phyloP scores from a whole-genome alignment of 2,797 vertebrate genomes.

The Arctocebus calabarensis region DNA sequence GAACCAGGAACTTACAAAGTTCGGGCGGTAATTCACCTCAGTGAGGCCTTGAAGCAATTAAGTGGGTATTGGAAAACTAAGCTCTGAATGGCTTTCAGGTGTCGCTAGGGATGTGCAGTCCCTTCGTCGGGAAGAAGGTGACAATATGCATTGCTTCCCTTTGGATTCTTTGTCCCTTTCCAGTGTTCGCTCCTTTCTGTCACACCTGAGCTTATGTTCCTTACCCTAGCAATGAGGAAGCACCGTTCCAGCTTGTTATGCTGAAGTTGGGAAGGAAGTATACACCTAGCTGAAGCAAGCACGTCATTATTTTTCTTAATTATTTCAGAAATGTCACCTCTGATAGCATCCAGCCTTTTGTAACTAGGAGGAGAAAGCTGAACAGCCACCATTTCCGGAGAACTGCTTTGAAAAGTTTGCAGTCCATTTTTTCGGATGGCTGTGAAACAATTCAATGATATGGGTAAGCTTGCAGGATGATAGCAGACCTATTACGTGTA shows the following conservation, averaged over 20 bases:
- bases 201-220: conserved; percentile 74
- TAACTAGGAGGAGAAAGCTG: conserved; percentile 75
- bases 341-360: conserved; percentile 57
- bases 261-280: conserved; percentile 58
- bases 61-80: conserved; percentile 76
- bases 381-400: conserved; percentile 75
- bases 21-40: conserved; percentile 74
- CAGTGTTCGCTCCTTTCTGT: conserved; percentile 69
- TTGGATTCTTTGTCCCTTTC: conserved; percentile 71
- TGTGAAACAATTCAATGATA: conserved; percentile 81
- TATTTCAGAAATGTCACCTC: conserved; percentile 77
- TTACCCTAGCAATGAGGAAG: conserved; percentile 7
- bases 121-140: conserved; percentile 75
- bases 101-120: conserved; percentile 69
- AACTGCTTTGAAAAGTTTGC: conserved; percentile 57
- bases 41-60: conserved; percentile 76
- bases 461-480: conserved; percentile 78
- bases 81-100: conserved; percentile 77
- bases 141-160: conserved; percentile 73
- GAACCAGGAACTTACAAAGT: conserved; percentile 65
- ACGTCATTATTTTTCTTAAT: conserved; percentile 81
- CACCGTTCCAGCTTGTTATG: conserved; percentile 46
- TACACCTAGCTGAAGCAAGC: conserved; percentile 56
- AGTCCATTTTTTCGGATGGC: conserved; percentile 72
- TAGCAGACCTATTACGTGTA: conserved; percentile 80